These are phyloP conservation scores for Lasioglossum zephyrum DNA, from an alignment of 2,888 invertebrate species.

Conservation along the genomic window DNA sequence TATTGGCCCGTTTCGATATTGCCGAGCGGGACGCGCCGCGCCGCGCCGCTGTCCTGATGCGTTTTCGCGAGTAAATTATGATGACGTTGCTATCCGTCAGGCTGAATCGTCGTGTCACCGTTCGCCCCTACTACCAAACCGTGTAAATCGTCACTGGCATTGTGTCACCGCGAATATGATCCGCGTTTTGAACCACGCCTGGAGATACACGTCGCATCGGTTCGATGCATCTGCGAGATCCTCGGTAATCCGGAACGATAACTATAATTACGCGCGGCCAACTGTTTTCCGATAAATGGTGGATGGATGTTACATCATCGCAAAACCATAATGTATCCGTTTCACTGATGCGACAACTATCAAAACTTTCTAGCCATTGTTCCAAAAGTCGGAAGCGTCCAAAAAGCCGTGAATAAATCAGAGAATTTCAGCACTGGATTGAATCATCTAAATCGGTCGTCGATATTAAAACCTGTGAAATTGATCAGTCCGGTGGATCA, in stretches of 20 bases:
- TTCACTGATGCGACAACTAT: no score
- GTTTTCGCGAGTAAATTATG: slow-evolving; percentile 58
- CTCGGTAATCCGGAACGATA: not conserved
- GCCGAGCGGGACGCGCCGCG: slow-evolving; percentile 5
- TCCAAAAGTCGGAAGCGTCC: not conserved
- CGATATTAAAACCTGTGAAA: slow-evolving; percentile 9
- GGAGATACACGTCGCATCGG: not conserved
- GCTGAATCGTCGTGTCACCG: slow-evolving; percentile 31
- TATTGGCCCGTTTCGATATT: slow-evolving; percentile 63
- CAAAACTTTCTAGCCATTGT: no score
- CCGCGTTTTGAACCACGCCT: slow-evolving; percentile 1
- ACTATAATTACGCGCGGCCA: not conserved
- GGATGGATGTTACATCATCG: not conserved
- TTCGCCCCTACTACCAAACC: slow-evolving; percentile 4
- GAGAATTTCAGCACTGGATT: not conserved
- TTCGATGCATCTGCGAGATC: not conserved
- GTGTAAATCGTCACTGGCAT: slow-evolving; percentile 55
- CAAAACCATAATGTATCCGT: no score
- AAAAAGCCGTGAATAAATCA: not conserved
- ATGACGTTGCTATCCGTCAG: slow-evolving; percentile 52
- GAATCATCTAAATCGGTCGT: not conserved
- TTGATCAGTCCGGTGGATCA: not conserved
- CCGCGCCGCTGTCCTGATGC: slow-evolving; percentile 33
- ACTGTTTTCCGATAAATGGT: not conserved
- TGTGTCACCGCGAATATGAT: slow-evolving; percentile 25